Percentiles rank a stretch among this genome's conserved stretches.
Conservation (phyloP, 2,113 vertebrate species). For the Pluvialis apricaria region DNA sequence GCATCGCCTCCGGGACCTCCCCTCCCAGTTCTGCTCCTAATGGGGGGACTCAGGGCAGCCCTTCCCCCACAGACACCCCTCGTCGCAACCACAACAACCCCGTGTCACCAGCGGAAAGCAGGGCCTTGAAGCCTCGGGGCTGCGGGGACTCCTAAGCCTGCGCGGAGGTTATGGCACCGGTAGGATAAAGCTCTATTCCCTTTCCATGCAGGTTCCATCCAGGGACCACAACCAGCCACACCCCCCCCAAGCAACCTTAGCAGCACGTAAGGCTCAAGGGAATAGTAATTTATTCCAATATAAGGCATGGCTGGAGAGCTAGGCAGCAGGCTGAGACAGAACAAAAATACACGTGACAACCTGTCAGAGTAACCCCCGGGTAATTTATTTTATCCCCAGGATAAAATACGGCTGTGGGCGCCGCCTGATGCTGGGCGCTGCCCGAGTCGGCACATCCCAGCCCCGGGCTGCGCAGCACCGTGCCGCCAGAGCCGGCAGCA, state of each 20-base stretch:
- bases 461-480: not conserved
- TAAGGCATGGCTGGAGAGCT: not conserved
- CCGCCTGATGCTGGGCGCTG: not conserved
- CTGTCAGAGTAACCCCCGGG: not conserved
- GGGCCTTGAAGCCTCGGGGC: not conserved
- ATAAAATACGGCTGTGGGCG: not conserved
- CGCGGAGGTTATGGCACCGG: not conserved
- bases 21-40: not conserved
- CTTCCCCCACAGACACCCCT: not conserved
- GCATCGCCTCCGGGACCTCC: not conserved
- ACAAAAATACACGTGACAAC: not conserved
- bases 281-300: not conserved
- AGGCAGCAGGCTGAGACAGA: not conserved
- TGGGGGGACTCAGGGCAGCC: not conserved
- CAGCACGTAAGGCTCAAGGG: not conserved
- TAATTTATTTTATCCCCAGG: not conserved
- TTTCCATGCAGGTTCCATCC: not conserved
- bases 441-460: not conserved
- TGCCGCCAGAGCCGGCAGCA: not conserved
- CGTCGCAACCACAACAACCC: not conserved
- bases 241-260: not conserved
- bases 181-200: not conserved
- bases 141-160: not conserved
- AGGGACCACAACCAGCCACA: not conserved
- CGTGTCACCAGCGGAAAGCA: fast-evolving